Percentiles rank a stretch among this genome's conserved stretches.
These are phyloP conservation scores for Nasua narica DNA, from an alignment of 2,797 vertebrate genomes.

Conservation along the genomic window DNA sequence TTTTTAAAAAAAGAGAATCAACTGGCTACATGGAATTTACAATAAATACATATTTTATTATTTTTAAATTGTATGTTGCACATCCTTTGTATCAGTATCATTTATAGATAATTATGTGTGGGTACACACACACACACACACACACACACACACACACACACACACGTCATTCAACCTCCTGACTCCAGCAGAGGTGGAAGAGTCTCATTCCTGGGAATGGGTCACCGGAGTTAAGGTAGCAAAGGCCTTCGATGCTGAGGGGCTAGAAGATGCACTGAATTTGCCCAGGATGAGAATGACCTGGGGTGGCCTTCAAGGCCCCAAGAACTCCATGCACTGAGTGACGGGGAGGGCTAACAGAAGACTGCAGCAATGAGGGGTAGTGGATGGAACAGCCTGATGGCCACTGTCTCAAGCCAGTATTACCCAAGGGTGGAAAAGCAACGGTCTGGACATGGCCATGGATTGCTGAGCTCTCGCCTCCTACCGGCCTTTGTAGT, in stretches of 20 bases:
- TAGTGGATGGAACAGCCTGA: background rate
- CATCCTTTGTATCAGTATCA: background rate
- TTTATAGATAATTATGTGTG: background rate
- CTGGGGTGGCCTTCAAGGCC: background rate
- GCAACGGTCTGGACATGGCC: background rate
- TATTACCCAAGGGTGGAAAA: background rate
- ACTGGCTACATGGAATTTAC: background rate
- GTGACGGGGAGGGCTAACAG: background rate
- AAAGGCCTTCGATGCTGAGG: background rate
- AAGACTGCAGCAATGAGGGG: background rate
- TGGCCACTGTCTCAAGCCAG: background rate
- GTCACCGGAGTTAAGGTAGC: background rate
- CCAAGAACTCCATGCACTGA: background rate
- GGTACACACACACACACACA: background rate
- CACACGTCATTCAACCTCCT: background rate
- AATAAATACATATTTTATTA: background rate
- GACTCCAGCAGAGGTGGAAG: background rate
- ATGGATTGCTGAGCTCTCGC: background rate
- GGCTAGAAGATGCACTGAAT: background rate
- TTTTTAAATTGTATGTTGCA: background rate
- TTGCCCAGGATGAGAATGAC: background rate
- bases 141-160: background rate
- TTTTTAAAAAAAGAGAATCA: background rate
- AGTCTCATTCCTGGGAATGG: background rate
- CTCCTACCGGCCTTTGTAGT: background rate